A percentile compares a stretch with the other conserved stretches of the same genome.
phyloP scores from a whole-genome alignment of 92 coral and sea anemone species.

The Porites lobata region DNA sequence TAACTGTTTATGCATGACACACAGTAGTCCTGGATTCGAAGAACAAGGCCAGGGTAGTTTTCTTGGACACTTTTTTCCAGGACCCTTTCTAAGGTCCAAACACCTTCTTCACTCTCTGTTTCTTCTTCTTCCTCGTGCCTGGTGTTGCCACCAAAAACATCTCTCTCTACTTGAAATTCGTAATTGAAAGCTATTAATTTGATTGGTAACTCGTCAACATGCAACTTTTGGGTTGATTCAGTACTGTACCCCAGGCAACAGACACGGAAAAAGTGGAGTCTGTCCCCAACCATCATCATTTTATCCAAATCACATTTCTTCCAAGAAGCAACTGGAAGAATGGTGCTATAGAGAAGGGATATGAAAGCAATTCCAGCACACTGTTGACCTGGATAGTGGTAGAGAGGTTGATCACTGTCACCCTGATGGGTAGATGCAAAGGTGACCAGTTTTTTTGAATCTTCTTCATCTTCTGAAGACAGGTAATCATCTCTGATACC shows the following conservation, averaged over 20 bases:
- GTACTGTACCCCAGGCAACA: background rate
- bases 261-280: background rate
- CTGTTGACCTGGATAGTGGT: constrained; percentile 1
- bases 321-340: background rate
- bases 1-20: constrained; percentile 13
- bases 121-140: background rate
- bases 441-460: background rate
- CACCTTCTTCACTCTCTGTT: background rate
- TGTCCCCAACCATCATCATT: background rate
- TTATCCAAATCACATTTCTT: background rate
- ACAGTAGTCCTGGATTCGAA: constrained; percentile 8
- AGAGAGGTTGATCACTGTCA: background rate
- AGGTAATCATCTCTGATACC: background rate
- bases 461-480: constrained; percentile 7
- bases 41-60: background rate
- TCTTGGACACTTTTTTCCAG: background rate
- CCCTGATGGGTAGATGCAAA: constrained; percentile 11
- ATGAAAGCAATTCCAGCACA: background rate
- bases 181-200: background rate
- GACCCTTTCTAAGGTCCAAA: background rate
- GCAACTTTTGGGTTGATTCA: background rate
- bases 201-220: constrained; percentile 13
- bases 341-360: constrained; percentile 11
- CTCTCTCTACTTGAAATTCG: background rate
- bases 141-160: background rate